Percentiles rank a stretch among this genome's conserved stretches.
phyloP scores from a whole-genome alignment of 2,113 vertebrate species.

The Asarcornis scutulata region DNA sequence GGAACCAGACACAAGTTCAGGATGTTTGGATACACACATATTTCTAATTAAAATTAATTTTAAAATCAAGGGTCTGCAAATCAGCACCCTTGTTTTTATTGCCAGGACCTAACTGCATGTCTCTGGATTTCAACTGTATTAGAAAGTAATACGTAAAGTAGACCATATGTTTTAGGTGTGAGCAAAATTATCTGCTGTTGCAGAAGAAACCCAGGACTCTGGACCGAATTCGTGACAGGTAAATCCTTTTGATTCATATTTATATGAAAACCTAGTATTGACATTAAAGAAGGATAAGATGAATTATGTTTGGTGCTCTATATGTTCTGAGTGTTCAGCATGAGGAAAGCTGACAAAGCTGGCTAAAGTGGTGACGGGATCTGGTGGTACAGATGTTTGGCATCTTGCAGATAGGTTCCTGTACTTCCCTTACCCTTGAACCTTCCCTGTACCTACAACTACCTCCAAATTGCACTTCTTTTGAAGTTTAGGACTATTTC shows the following conservation, averaged over 20 bases:
- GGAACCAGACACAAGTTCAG: not conserved
- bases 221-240: not conserved
- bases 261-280: not conserved
- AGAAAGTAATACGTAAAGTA: not conserved
- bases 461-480: not conserved
- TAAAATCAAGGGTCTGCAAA: not conserved
- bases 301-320: not conserved
- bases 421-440: not conserved
- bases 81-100: not conserved
- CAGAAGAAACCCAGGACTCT: slow-evolving; percentile 23
- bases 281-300: not conserved
- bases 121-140: not conserved
- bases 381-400: not conserved
- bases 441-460: not conserved
- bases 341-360: not conserved
- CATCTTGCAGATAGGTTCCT: not conserved
- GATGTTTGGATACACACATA: not conserved
- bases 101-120: not conserved
- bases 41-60: not conserved
- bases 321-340: not conserved
- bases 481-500: not conserved
- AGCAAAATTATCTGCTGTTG: slow-evolving; percentile 21
- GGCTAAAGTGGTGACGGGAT: not conserved
- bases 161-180: not conserved
- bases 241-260: not conserved